Base-by-base conservation (phyloP, 64 coral and sea anemone species). In the Dendronephthya gigantea region DNA sequence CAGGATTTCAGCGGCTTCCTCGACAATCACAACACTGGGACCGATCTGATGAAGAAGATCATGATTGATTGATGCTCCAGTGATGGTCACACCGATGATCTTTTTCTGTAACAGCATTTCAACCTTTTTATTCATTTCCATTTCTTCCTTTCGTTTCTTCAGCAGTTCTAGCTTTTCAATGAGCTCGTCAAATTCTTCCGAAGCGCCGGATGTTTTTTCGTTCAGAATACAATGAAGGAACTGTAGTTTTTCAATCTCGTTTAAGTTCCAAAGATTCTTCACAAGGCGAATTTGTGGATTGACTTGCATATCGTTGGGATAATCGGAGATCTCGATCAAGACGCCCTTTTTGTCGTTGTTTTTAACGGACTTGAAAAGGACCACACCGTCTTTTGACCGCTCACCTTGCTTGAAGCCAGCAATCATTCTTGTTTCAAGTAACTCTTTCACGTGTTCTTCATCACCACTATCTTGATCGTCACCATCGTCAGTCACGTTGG, bases 1-100 rank as follows among this genome's bases (percentile, higher is more conserved):
- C 19, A 92, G 70, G 25, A 92, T 83, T 47, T 92, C 90, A 38
- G 90, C 90, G 16, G 90, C 90, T 88, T 92, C 90, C 88, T 92
- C 90, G 0, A 92, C 83, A 0, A 92, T 81, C 23, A 92, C 87
- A 5, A 88, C 50, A 88, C 33, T 82, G 0, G 90, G 86, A 62
- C 55, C 55, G 25, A 62, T 62, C 1, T 62, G 55, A 62, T 62
- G 55, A 62, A 62, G 19, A 62, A 62, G 55, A 62, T 62, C 55
- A n/a, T 62, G 55, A 62, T 62, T 62, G 55, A 62, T 62, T 0
- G 55, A 62, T 23, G 55, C 55, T 62, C 55, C 55, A 23, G 55
- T 62, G 55, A 62, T 62, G 1, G 55, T 62, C 55, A 62, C 55
- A 62, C 55, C 55, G 17, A 62, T 62, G 25, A 62, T 62, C 55